Base-by-base conservation (phyloP, 2,888 invertebrate genomes). In the Agapetus fuscipes region DNA sequence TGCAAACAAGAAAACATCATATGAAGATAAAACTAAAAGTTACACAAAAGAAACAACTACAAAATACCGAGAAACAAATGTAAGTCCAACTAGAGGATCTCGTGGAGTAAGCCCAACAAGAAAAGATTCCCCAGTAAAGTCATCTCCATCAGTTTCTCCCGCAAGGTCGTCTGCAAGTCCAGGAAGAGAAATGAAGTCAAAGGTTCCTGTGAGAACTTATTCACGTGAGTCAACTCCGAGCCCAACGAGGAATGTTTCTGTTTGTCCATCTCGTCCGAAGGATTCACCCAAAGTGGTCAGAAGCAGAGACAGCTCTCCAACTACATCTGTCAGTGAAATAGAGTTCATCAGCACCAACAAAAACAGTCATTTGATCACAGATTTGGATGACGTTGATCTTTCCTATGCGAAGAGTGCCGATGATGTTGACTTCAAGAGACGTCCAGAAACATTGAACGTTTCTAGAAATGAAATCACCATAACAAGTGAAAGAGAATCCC, bases 251-350 rank as follows among this genome's bases (percentile, higher is more conserved):
- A 31, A 34, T 7, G 17, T 34, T 28, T 25, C 35, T 3, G 14
- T 30, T 6, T 6, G 20, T 20, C 20, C 4, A 34, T 15, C 25
- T 25, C 25, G 11, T 17, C 20, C 20, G 20, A 20, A 9, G 9
- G 9, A 9, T 9, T 11, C 37, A n/a, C n/a, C n/a, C 11, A 47
- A 42, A 26, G 35, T 38, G 17, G 50, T 50, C 12, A 55, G 53
- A 14, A 54, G 51, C 15, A 44, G 52, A 24, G 52, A 69, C 53
- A 66, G 65, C 42, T 72, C 72, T 32, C 73, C 74, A 2, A 73
- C 74, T 28, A 69, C 69, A 37, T 67, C 66, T 15, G 71, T 69
- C 0, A 75, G 73, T 54, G 75, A 73, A 30, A 71, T 76, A 50
- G 63, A 66, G 49, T 64, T 56, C 45, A 45, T 58, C 16, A 50